Conservation (phyloP, 2,888 invertebrate genomes). For the Caenorhabditis doughertyi region DNA sequence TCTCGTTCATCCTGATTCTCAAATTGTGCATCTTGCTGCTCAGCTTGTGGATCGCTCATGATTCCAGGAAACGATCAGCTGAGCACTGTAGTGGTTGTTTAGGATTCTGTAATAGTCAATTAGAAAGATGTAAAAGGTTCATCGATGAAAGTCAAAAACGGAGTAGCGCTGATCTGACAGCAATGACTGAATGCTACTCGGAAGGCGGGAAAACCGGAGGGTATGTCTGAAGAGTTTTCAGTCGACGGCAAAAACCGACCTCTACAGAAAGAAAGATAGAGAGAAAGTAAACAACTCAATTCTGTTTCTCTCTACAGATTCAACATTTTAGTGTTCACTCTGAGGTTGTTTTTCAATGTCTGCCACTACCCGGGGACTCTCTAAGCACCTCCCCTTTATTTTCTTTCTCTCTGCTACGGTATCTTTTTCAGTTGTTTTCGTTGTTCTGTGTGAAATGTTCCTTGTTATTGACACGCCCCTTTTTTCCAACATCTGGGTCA, state of each 20-base stretch:
- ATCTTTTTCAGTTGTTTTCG: slow-evolving; percentile 59
- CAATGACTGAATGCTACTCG: slow-evolving; percentile 39
- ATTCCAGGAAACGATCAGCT: slow-evolving; percentile 40
- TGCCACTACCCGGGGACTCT: slow-evolving; percentile 35
- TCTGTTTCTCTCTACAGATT: slow-evolving; percentile 59
- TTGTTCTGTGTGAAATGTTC: slow-evolving; percentile 14
- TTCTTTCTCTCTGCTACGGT: slow-evolving; percentile 43
- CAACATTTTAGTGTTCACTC: slow-evolving; percentile 50
- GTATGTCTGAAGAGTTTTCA: slow-evolving; percentile 40
- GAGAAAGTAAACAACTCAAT: slow-evolving; percentile 51
- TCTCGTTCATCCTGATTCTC: slow-evolving; percentile 65
- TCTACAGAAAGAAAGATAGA: slow-evolving; percentile 5
- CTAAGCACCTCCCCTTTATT: slow-evolving; percentile 52
- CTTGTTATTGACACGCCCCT: slow-evolving; percentile 52
- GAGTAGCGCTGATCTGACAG: not conserved
- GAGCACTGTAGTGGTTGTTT: slow-evolving; percentile 26
- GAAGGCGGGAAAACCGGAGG: slow-evolving; percentile 28
- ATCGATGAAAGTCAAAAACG: not conserved
- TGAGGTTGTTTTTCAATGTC: slow-evolving; percentile 55
- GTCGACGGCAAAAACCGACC: slow-evolving; percentile 28
- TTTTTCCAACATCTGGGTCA: slow-evolving; percentile 49
- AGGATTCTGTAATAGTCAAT: slow-evolving; percentile 15
- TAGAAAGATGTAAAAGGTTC: not conserved
- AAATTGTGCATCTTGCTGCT: too few relatives aligned
- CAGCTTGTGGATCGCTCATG: slow-evolving; percentile 57